These are phyloP conservation scores for Drosophila prosaltans DNA, from an alignment of 1,140 invertebrate species.

Conservation along the genomic window DNA sequence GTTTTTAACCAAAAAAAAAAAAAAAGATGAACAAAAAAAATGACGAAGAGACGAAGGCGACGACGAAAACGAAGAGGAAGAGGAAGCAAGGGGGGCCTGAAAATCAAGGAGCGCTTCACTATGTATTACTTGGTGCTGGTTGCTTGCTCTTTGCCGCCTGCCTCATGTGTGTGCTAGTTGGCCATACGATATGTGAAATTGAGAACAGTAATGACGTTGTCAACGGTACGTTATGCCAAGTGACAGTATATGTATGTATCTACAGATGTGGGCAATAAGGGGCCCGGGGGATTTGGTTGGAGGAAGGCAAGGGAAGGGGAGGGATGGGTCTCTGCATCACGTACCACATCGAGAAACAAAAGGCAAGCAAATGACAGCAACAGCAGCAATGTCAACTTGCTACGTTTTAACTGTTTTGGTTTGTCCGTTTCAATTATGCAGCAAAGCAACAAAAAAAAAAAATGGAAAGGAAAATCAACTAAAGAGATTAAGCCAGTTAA, in stretches of 20 bases:
- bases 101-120: slow-evolving; percentile 33
- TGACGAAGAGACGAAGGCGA: not conserved
- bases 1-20: slow-evolving; percentile 21
- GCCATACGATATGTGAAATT: slow-evolving; percentile 79
- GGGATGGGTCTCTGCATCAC: slow-evolving; percentile 16
- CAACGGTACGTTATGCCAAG: slow-evolving; percentile 61
- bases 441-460: not conserved
- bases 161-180: slow-evolving; percentile 55
- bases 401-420: slow-evolving; percentile 26
- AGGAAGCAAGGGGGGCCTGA: not conserved
- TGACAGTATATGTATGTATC: slow-evolving; percentile 41
- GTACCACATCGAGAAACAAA: slow-evolving; percentile 40
- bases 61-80: not conserved
- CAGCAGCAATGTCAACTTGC: slow-evolving; percentile 44
- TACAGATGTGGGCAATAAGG: slow-evolving; percentile 1
- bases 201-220: slow-evolving; percentile 81
- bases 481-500: slow-evolving; percentile 7
- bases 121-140: slow-evolving; percentile 2
- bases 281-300: not conserved
- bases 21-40: slow-evolving; percentile 19
- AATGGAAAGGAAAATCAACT: slow-evolving; percentile 20
- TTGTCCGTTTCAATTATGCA: slow-evolving; percentile 31
- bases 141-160: slow-evolving; percentile 23
- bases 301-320: too few relatives aligned
- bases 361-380: slow-evolving; percentile 34